Conservation (phyloP, 2,888 invertebrate species). For the Tetropium fuscum region DNA sequence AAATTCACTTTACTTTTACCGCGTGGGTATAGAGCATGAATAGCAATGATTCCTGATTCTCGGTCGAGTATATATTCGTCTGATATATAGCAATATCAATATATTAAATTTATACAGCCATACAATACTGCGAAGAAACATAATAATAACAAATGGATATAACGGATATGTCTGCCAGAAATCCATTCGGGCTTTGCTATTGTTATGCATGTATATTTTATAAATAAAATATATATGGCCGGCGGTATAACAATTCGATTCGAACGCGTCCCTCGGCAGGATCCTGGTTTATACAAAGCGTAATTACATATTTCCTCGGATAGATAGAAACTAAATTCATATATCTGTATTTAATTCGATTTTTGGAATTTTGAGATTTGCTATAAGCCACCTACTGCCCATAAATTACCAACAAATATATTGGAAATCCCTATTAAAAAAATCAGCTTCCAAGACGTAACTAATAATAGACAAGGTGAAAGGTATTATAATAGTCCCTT, state of each 20-base stretch:
- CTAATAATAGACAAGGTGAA: too few relatives aligned
- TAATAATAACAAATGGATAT: constrained; percentile 37
- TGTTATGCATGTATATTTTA: constrained; percentile 14
- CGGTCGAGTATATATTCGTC: constrained; percentile 17
- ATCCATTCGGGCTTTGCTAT: constrained; percentile 18
- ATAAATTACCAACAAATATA: too few relatives aligned
- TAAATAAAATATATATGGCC: constrained; percentile 10
- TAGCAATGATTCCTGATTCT: constrained; percentile 18
- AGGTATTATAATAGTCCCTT: too few relatives aligned
- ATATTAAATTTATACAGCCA: constrained; percentile 36
- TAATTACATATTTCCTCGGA: too few relatives aligned
- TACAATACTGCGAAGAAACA: constrained; percentile 33
- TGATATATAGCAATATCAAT: constrained; percentile 33
- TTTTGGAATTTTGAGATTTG: too few relatives aligned
- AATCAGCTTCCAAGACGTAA: too few relatives aligned
- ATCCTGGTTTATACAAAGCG: too few relatives aligned
- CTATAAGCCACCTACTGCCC: too few relatives aligned
- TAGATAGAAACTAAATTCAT: too few relatives aligned
- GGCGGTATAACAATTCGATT: background rate
- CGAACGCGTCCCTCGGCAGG: background rate
- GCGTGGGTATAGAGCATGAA: constrained; percentile 14
- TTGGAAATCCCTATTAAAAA: too few relatives aligned
- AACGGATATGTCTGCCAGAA: constrained; percentile 16
- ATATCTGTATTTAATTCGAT: too few relatives aligned
- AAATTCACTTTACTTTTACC: constrained; percentile 8